phyloP scores from a whole-genome alignment of 2,888 invertebrate genomes.

The Campopleginae sp. region DNA sequence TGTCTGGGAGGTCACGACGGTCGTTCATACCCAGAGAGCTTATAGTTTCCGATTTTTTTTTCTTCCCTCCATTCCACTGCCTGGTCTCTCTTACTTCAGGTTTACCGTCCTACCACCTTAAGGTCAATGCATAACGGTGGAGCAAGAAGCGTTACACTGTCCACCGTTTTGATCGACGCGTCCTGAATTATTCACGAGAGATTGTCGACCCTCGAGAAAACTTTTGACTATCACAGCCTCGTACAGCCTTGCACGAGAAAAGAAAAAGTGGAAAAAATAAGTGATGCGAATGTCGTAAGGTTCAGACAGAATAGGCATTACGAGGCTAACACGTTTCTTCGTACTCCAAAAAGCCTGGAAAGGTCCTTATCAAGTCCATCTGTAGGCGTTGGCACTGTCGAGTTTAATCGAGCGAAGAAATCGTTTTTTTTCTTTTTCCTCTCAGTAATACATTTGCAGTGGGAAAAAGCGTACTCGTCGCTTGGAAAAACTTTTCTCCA shows the following conservation, averaged over 20 bases:
- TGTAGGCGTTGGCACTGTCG: constrained; percentile 6
- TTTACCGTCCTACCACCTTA: constrained; percentile 47
- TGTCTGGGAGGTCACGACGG: constrained; percentile 52
- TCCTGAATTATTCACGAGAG: constrained; percentile 70
- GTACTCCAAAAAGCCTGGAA: constrained; percentile 30
- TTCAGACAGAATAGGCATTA: constrained; percentile 34
- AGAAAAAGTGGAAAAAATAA: constrained; percentile 41
- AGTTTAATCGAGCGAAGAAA: constrained; percentile 23
- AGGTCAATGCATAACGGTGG: constrained; percentile 50
- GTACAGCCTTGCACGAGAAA: constrained; percentile 20
- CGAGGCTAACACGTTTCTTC: constrained; percentile 42
- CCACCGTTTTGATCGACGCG: constrained; percentile 66
- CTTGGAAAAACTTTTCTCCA: background rate
- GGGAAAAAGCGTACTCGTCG: background rate
- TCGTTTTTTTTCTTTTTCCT: background rate
- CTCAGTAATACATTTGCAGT: background rate
- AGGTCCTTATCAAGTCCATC: constrained; percentile 55
- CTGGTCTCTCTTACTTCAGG: constrained; percentile 54
- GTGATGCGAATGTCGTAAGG: constrained; percentile 29
- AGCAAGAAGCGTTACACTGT: constrained; percentile 60
- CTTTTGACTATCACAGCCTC: constrained; percentile 50
- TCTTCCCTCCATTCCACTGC: constrained; percentile 23
- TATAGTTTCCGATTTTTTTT: constrained; percentile 52
- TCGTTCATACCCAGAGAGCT: constrained; percentile 52
- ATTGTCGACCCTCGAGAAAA: constrained; percentile 59